phyloP scores from a whole-genome alignment of 2,888 invertebrate genomes.

The Polydrusus tereticollis region DNA sequence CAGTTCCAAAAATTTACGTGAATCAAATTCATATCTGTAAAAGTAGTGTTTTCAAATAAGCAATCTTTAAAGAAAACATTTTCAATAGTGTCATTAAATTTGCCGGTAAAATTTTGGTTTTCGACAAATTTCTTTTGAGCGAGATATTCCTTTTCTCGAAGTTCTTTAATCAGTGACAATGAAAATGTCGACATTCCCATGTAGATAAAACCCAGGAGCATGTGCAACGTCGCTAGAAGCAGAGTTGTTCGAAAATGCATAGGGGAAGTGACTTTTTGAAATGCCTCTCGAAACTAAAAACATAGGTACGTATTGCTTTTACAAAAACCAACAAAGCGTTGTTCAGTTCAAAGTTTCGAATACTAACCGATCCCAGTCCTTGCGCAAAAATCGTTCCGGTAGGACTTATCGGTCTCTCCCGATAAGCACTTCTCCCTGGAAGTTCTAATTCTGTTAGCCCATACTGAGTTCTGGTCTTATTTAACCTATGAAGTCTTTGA shows the following conservation, averaged over 20 bases:
- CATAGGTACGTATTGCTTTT: no score
- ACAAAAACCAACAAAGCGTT: no score
- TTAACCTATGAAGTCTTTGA: constrained; percentile 70
- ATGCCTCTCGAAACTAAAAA: constrained; percentile 78
- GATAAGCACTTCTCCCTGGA: constrained; percentile 73
- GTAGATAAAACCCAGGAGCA: constrained; percentile 69
- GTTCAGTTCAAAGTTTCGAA: no score
- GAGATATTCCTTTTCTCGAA: constrained; percentile 65
- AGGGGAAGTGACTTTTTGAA: constrained; percentile 76
- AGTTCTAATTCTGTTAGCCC: constrained; percentile 78
- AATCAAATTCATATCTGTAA: constrained; percentile 77
- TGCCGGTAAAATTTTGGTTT: constrained; percentile 58
- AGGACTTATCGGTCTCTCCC: constrained; percentile 61
- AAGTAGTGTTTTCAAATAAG: constrained; percentile 75
- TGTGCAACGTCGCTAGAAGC: constrained; percentile 72
- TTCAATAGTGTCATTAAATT: constrained; percentile 74
- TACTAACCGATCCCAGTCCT: constrained; percentile 61
- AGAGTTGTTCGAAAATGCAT: constrained; percentile 75
- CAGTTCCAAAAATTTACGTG: constrained; percentile 81
- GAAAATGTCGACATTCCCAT: constrained; percentile 72
- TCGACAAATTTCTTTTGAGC: constrained; percentile 57
- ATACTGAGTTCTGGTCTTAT: constrained; percentile 68
- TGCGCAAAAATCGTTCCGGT: constrained; percentile 61
- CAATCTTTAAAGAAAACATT: constrained; percentile 75
- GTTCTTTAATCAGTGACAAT: constrained; percentile 68